Evolutionary conservation across 2,113 vertebrate genomes (phyloP).

Genomic region (Alectura lathami): DNA sequence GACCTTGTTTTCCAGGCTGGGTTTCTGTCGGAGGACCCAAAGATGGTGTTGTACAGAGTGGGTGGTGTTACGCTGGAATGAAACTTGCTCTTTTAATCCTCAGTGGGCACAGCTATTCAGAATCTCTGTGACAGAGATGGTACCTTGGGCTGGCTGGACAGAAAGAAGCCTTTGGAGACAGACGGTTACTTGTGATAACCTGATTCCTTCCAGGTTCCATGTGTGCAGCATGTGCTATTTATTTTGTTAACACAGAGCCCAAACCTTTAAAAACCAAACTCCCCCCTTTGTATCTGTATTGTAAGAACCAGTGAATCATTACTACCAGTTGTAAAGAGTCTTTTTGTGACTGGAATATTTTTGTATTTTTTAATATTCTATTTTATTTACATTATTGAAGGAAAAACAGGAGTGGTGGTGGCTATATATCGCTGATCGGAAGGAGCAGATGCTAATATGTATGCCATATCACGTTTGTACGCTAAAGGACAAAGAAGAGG

Average conservation of each 20-base stretch:
- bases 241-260: not conserved
- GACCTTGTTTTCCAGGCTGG: not conserved
- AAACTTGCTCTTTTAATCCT: rapidly evolving
- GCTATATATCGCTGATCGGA: slow-evolving; percentile 97
- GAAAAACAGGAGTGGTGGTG: slow-evolving; percentile 99
- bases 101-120: not conserved
- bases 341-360: not conserved
- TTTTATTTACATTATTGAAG: slow-evolving; percentile 37
- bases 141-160: not conserved
- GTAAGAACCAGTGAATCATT: not conserved
- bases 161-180: not conserved
- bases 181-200: not conserved
- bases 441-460: slow-evolving; percentile 94
- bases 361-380: not conserved
- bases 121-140: rapidly evolving
- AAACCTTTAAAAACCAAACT: not conserved
- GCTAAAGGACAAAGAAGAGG: slow-evolving; percentile 95
- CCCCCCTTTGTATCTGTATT: not conserved
- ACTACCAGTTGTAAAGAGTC: not conserved
- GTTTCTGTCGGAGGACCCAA: not conserved
- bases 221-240: not conserved
- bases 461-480: slow-evolving; percentile 98
- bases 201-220: not conserved
- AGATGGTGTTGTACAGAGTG: not conserved
- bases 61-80: not conserved